Percentiles rank a stretch among this genome's conserved stretches.
Evolutionary conservation across 1,140 invertebrate species (phyloP).

Genomic region (Nautilus pompilius): DNA sequence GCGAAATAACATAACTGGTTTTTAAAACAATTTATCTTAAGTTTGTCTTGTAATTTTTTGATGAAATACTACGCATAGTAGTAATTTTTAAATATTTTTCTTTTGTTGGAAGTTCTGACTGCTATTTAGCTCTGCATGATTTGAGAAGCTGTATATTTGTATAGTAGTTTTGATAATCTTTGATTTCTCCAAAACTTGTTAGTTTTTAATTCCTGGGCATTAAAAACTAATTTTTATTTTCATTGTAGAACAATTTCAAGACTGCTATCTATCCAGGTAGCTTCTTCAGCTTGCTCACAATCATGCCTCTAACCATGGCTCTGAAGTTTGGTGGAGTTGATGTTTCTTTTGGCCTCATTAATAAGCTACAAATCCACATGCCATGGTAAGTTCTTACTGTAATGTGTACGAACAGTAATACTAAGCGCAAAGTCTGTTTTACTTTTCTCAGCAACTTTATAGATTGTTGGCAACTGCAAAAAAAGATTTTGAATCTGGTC

Average conservation of each 20-base stretch:
- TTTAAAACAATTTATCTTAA: background rate
- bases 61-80: background rate
- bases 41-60: background rate
- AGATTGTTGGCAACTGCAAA: no score
- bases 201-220: constrained; percentile 19
- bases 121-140: background rate
- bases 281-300: constrained; percentile 78
- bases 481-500: no score
- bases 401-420: no score
- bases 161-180: no score
- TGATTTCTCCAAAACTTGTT: no score
- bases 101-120: background rate
- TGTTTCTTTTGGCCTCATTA: constrained; percentile 54
- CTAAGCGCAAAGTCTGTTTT: no score
- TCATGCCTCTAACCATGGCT: constrained; percentile 73
- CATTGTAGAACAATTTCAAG: constrained; percentile 81
- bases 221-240: background rate
- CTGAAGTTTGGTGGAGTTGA: constrained; percentile 77
- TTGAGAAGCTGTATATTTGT: no score
- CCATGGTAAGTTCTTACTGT: constrained; percentile 30
- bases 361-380: constrained; percentile 39
- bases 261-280: constrained; percentile 95
- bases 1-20: no score
- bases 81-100: background rate
- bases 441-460: no score